A percentile compares a stretch with the other conserved stretches of the same genome.
Evolutionary conservation across 23 tunicate species (phyloP).

Genomic region (Trididemnum miniatum): DNA sequence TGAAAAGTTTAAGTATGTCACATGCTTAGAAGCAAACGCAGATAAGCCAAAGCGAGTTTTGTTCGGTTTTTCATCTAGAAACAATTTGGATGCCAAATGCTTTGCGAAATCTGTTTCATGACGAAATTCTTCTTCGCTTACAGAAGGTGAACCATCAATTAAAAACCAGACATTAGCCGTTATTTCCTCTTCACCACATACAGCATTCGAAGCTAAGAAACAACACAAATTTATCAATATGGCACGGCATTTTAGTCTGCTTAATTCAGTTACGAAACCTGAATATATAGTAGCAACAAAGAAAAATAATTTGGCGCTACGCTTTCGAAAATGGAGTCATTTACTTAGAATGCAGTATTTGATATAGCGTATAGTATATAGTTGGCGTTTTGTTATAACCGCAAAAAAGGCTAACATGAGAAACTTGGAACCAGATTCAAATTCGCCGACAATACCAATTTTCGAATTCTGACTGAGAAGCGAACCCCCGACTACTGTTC

Average conservation of each 20-base stretch:
- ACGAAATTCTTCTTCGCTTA: background rate
- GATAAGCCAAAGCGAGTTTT: background rate
- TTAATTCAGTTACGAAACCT: no score
- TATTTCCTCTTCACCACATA: background rate
- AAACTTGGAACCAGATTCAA: no score
- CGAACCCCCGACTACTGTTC: no score
- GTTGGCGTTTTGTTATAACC: no score
- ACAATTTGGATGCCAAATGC: background rate
- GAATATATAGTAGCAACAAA: no score
- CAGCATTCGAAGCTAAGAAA: background rate
- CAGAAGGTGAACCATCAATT: slow-evolving; percentile 1
- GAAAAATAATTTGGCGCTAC: background rate
- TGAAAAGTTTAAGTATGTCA: background rate
- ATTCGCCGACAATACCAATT: no score
- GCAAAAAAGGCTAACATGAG: no score
- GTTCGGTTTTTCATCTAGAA: background rate
- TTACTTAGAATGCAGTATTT: no score
- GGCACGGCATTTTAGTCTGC: no score
- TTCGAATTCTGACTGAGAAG: no score
- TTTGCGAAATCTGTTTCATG: background rate
- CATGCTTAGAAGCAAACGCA: background rate
- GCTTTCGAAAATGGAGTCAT: background rate
- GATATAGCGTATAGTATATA: no score
- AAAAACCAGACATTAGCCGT: slow-evolving; percentile 4
- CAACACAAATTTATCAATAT: background rate